Evolutionary conservation across 2,797 vertebrate species (phyloP), one percentile per base, ranked within the genome.

Genomic region (Streptopelia turtur): DNA sequence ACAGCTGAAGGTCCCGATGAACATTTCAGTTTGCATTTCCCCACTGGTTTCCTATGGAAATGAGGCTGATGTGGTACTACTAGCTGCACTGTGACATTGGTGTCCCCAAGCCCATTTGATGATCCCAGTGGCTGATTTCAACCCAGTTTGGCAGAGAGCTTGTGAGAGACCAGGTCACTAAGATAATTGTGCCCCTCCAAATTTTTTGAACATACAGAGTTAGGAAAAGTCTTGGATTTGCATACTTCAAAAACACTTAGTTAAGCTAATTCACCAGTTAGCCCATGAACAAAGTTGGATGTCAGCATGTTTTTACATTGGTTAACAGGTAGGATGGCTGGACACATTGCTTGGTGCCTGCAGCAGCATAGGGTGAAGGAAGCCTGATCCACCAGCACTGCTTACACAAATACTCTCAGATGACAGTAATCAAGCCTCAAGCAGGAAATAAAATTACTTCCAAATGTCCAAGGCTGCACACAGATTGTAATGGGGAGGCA

Each of bases 371-470:
- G 22, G 41, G 50, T 50, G 76, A 89, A 84, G 43, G 33, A 79
- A 70, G 66, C 16, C 50, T 55, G 30, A 49, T 60, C 28, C 57
- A 75, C 81, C 55, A 70, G 60, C 10, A 65, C 24, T 9, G 33
- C 57, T 93, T 52, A 39, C 7, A 31, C 33, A 74, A 74, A 78
- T 41, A 28, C 49, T 41, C 57, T 74, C 24, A 35, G 41, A 61
- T 31, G 57, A 65, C 45, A 28, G 5, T 57, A 92, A 10, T 41
- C 41, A 78, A 92, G 49, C 45, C 60, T 80, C 30, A 27, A 68
- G 61, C 41, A 50, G 59, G 68, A 85, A 92, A 94, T 7, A 13
- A 83, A 86, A 91, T 88, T 41, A 76, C 52, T 95, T 90, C 79
- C 65, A 92, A 94, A 89, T 52, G 50, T 83, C 57, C 60, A 68